Conservation (phyloP, 2,888 invertebrate species). For the Pimpla rufipes region DNA sequence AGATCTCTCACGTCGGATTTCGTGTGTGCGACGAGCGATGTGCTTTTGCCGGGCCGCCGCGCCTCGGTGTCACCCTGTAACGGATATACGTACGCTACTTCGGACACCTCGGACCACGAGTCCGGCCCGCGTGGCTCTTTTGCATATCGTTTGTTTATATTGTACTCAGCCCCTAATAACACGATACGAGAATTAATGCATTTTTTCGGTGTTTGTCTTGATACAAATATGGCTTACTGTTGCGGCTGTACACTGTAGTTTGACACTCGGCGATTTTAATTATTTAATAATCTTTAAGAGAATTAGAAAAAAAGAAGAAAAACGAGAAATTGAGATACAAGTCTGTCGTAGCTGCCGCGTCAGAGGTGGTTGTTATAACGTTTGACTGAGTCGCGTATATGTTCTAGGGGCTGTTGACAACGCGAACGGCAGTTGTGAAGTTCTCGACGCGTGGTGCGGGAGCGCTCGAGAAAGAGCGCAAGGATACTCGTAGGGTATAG, state of each 20-base stretch:
- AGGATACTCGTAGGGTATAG: constrained; percentile 72
- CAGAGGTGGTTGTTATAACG: neutral
- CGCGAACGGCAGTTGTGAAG: constrained; percentile 81
- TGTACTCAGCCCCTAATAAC: neutral
- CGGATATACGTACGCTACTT: constrained; percentile 16
- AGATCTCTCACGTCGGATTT: constrained; percentile 55
- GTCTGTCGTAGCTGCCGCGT: neutral
- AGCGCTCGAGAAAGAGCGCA: constrained; percentile 48
- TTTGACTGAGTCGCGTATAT: constrained; percentile 58
- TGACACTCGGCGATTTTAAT: too few species aligned
- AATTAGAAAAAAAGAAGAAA: neutral
- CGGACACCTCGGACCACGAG: neutral
- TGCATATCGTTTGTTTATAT: constrained; percentile 25
- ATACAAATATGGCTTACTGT: too few species aligned
- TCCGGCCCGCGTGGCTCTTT: constrained; percentile 14
- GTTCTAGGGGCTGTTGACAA: constrained; percentile 81
- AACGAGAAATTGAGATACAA: constrained; percentile 26
- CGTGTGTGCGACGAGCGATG: constrained; percentile 26
- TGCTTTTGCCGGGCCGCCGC: constrained; percentile 34
- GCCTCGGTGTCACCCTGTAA: constrained; percentile 29
- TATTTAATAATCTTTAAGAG: too few species aligned
- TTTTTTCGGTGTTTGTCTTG: neutral
- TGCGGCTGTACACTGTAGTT: too few species aligned
- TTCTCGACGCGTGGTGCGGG: constrained; percentile 75
- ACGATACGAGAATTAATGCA: constrained; percentile 1